A percentile compares a stretch with the other conserved stretches of the same genome.
Evolutionary conservation across 2,888 invertebrate species (phyloP).

Genomic region (Eupithecia exiguata): DNA sequence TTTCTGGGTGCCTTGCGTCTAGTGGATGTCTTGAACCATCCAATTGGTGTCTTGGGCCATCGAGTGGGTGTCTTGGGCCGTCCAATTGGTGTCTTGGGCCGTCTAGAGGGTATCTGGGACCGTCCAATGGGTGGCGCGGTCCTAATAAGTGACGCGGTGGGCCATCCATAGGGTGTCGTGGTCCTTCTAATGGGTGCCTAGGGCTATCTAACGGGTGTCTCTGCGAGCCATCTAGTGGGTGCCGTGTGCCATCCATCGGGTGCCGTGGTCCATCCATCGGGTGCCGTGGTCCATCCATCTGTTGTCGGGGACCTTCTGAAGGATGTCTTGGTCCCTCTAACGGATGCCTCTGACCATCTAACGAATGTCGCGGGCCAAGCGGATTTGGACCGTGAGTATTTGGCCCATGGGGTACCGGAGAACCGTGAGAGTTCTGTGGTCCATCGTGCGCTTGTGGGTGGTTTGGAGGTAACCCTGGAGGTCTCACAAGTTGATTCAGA

Average conservation of each 20-base stretch:
- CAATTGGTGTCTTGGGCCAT: neutral
- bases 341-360: neutral
- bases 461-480: slow-evolving; percentile 12
- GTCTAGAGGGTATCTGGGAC: neutral
- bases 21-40: neutral
- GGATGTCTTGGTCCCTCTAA: neutral
- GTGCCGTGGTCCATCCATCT: slow-evolving; percentile 1
- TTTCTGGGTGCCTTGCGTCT: neutral
- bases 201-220: neutral
- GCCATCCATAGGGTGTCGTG: slow-evolving; percentile 1
- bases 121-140: neutral
- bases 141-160: neutral
- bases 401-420: slow-evolving; percentile 12
- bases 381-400: neutral
- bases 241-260: neutral
- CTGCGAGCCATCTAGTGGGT: neutral
- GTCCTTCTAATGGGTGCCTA: slow-evolving; percentile 11
- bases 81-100: neutral
- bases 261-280: neutral
- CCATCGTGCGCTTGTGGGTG: slow-evolving; percentile 3
- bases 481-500: slow-evolving; percentile 22
- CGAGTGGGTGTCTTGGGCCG: neutral
- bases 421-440: slow-evolving; percentile 22
- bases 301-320: neutral
- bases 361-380: neutral